Conservation (phyloP, 2,113 vertebrate genomes). For the Oncorhynchus tshawytscha region DNA sequence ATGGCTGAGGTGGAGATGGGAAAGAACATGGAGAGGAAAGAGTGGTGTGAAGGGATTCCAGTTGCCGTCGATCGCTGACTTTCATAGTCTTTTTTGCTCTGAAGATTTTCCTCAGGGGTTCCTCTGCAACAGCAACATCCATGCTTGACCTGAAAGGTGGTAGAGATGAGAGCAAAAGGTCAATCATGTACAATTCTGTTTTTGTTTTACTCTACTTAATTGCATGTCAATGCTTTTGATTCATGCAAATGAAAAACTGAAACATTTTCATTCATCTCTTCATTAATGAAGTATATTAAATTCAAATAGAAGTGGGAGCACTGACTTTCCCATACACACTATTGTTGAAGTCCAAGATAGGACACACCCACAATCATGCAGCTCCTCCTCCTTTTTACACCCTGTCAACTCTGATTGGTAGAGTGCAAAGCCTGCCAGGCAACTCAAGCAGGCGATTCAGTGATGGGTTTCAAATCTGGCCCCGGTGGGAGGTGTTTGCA, state of each 20-base stretch:
- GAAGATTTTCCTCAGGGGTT: conserved; percentile 81
- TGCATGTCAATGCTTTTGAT: too few species aligned
- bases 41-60: conserved; percentile 74
- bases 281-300: too few species aligned
- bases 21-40: not conserved
- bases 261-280: not conserved
- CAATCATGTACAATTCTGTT: not conserved
- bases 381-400: not conserved
- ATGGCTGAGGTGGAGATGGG: not conserved
- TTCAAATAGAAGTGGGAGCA: too few species aligned
- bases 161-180: not conserved
- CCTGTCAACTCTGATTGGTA: not conserved
- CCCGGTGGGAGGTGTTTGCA: too few species aligned
- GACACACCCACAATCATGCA: not conserved
- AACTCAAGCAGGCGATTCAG: not conserved
- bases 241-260: not conserved
- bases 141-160: conserved; percentile 66
- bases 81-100: conserved; percentile 85
- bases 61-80: conserved; percentile 79
- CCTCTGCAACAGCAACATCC: conserved; percentile 73
- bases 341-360: not conserved
- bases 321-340: not conserved
- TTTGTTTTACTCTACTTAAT: too few species aligned
- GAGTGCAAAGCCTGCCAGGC: not conserved
- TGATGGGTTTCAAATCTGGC: too few species aligned